Evolutionary conservation across 2,888 invertebrate genomes (phyloP), one percentile per base, ranked within the genome.

Genomic region (Cactoblastis cactorum): DNA sequence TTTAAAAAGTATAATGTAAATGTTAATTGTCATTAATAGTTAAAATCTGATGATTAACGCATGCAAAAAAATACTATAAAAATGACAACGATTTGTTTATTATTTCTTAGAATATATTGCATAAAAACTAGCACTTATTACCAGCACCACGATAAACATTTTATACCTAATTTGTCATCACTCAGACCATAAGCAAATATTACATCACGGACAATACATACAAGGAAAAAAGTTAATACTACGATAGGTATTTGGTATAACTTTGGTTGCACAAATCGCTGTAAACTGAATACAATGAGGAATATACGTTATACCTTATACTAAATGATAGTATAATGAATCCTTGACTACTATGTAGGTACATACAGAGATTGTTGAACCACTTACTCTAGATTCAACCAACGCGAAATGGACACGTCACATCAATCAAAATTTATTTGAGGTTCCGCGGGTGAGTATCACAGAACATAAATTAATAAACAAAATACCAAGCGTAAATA

Each of bases 401-500:
- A 43, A 48, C 17, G 37, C 37, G 17, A 38, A 48, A 38, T 15
- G 37, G 24, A 38, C 28, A 11, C 22, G 37, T 48, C 47, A 37
- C 12, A 28, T 48, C 37, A n/a, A 48, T 48, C 37, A 24, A 48
- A 48, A 48, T 48, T 48, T 48, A 48, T 48, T 35, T 48, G 47
- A 48, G 37, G 37, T 14, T 4, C 47, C 37, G 37, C 35, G 47
- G 47, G 47, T 48, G 47, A 37, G 28, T 24, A 37, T 14, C 15
- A 37, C 6, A 33, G 15, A 24, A 24, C 12, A 17, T 48, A 37
- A 48, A 48, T 38, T 48, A 28, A 38, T 48, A 18, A 33, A 34
- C 45, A 6, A 46, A 17, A 34, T n/a, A 47, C 19, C 12, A 12
- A 12, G 22, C 34, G 8, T 35, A 34, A 9, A 11, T 34, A 15